A percentile compares a stretch with the other conserved stretches of the same genome.
These are phyloP conservation scores for Machimus rusticus DNA, from an alignment of 2,888 invertebrate species.

Conservation along the genomic window DNA sequence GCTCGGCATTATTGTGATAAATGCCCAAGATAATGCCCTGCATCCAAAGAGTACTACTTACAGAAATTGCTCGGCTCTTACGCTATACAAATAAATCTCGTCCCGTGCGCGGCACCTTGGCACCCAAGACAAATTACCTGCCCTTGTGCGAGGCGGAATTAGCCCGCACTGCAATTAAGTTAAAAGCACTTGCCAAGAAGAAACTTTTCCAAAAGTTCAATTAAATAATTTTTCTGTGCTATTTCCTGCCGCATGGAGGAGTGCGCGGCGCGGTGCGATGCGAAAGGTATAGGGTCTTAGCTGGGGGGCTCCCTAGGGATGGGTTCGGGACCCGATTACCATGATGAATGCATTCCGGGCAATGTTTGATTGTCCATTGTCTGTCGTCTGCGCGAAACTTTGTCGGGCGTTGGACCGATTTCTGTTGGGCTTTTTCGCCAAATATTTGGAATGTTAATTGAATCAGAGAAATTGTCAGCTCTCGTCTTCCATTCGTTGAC, in stretches of 20 bases:
- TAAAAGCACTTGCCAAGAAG: slow-evolving; percentile 33
- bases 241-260: background rate
- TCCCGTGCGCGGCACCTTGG: slow-evolving; percentile 11
- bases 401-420: background rate
- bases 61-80: background rate
- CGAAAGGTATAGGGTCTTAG: background rate
- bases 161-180: slow-evolving; percentile 29
- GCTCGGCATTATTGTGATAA: slow-evolving; percentile 18
- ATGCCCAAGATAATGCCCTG: slow-evolving; percentile 3
- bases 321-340: background rate
- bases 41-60: slow-evolving; percentile 21
- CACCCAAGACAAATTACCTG: slow-evolving; percentile 40
- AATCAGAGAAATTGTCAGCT: background rate
- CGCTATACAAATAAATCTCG: slow-evolving; percentile 25
- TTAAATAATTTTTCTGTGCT: slow-evolving; percentile 31
- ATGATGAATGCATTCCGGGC: background rate
- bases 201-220: slow-evolving; percentile 35
- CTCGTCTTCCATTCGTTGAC: background rate
- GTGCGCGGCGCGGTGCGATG: background rate
- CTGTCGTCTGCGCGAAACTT: background rate
- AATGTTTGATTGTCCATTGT: background rate
- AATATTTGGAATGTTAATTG: slow-evolving; percentile 25
- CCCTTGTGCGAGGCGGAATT: slow-evolving; percentile 7
- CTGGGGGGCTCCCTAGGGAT: background rate
- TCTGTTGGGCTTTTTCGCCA: background rate